Percentiles rank a stretch among this genome's conserved stretches.
These are phyloP conservation scores for Eledona agricola DNA, from an alignment of 2,888 invertebrate species.

Conservation along the genomic window DNA sequence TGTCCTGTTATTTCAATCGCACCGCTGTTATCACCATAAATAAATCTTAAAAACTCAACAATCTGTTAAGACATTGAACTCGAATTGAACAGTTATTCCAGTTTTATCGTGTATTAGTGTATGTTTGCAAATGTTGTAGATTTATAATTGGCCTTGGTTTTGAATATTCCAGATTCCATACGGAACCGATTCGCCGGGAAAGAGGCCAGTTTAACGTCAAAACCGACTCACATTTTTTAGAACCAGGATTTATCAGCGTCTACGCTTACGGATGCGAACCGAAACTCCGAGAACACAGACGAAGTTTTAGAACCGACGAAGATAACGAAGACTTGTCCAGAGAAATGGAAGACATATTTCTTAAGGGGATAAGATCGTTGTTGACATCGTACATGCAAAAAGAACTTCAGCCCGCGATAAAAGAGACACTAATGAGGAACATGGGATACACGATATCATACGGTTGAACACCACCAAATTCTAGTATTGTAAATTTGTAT, in stretches of 20 bases:
- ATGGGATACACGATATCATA: constrained; percentile 89
- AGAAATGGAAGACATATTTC: constrained; percentile 86
- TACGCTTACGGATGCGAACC: constrained; percentile 84
- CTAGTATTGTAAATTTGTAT: constrained; percentile 35
- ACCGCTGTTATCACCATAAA: too few species aligned
- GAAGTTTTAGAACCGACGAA: constrained; percentile 51
- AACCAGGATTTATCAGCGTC: constrained; percentile 85
- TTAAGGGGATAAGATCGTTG: constrained; percentile 82
- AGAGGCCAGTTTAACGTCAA: constrained; percentile 77
- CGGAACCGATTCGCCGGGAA: constrained; percentile 74
- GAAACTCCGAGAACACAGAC: constrained; percentile 52
- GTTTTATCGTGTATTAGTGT: too few species aligned
- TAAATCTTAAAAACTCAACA: too few species aligned
- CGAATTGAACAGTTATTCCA: too few species aligned
- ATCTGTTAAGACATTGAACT: too few species aligned
- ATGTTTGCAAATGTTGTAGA: too few species aligned
- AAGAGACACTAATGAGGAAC: constrained; percentile 85
- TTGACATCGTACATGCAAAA: constrained; percentile 85
- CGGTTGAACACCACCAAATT: constrained; percentile 64
- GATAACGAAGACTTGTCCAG: constrained; percentile 74
- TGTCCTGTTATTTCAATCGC: too few species aligned
- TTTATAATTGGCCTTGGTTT: too few species aligned
- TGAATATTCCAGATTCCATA: constrained; percentile 73
- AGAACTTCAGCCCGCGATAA: constrained; percentile 83
- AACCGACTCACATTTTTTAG: constrained; percentile 84